Evolutionary conservation across 2,888 invertebrate species (phyloP).

Genomic region (Caenorhabditis panamensis): DNA sequence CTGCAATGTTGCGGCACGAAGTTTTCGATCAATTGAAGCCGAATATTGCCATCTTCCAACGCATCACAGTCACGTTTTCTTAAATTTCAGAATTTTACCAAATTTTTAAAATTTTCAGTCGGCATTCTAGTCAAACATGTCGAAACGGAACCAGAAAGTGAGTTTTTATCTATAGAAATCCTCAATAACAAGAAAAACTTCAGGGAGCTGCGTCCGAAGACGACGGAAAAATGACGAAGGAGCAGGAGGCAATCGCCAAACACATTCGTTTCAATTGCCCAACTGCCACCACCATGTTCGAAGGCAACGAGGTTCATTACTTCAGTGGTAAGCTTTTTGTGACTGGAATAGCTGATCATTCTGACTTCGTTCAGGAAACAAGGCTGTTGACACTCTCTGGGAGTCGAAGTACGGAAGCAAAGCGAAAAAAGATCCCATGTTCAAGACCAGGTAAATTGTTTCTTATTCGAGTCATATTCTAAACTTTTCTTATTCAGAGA

Average conservation of each 20-base stretch:
- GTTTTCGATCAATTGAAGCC: slow-evolving; percentile 46
- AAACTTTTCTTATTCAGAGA: slow-evolving; percentile 55
- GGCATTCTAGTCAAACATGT: slow-evolving; percentile 20
- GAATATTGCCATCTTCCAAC: slow-evolving; percentile 50
- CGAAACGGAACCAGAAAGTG: slow-evolving; percentile 46
- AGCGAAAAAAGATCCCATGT: slow-evolving; percentile 86
- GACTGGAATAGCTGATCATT: too few relatives aligned
- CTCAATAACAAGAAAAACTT: background rate
- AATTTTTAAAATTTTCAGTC: slow-evolving; percentile 5
- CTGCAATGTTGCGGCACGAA: slow-evolving; percentile 38
- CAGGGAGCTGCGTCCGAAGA: slow-evolving; percentile 45
- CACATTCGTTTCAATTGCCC: slow-evolving; percentile 95
- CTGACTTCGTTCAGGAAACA: slow-evolving; percentile 82
- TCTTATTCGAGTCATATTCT: too few relatives aligned
- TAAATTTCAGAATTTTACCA: slow-evolving; percentile 8
- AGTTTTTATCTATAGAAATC: slow-evolving; percentile 17
- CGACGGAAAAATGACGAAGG: slow-evolving; percentile 55
- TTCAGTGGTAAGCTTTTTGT: slow-evolving; percentile 89
- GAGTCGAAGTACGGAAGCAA: slow-evolving; percentile 90
- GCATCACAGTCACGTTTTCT: slow-evolving; percentile 11
- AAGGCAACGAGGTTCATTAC: slow-evolving; percentile 96
- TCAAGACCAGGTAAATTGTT: slow-evolving; percentile 86
- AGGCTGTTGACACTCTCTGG: slow-evolving; percentile 93
- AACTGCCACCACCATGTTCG: slow-evolving; percentile 94
- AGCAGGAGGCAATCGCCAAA: slow-evolving; percentile 92